These are phyloP conservation scores for Chaunax sp. DNA, from an alignment of 2,797 vertebrate species.

Conservation along the genomic window DNA sequence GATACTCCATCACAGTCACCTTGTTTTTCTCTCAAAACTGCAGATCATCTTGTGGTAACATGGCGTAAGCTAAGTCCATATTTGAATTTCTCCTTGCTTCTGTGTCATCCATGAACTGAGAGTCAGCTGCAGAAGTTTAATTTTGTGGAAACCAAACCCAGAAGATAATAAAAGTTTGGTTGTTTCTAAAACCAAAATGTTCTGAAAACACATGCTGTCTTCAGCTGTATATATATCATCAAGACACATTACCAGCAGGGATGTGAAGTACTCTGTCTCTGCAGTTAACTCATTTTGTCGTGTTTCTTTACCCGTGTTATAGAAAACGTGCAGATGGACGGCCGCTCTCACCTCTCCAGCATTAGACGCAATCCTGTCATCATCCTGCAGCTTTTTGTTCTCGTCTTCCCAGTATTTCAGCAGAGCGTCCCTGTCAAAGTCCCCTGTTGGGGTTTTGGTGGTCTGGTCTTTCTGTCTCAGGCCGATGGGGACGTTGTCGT, in stretches of 20 bases:
- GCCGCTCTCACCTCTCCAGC: conserved; percentile 44
- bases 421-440: conserved; percentile 88
- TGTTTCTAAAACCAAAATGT: too few species aligned
- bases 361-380: conserved; percentile 55
- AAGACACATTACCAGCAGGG: too few species aligned
- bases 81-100: too few species aligned
- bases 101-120: neutral
- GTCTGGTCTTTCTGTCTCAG: conserved; percentile 91
- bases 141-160: neutral
- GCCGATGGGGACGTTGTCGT: conserved; percentile 86
- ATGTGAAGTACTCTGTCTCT: too few species aligned
- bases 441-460: conserved; percentile 84
- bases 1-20: too few species aligned
- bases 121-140: neutral
- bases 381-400: conserved; percentile 85
- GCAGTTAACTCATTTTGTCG: neutral
- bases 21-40: too few species aligned
- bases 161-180: neutral
- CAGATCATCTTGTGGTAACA: too few species aligned
- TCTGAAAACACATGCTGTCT: neutral
- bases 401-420: conserved; percentile 92
- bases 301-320: neutral
- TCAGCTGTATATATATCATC: neutral
- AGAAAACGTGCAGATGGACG: neutral
- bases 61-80: too few species aligned